A percentile compares a stretch with the other conserved stretches of the same genome.
phyloP scores from a whole-genome alignment of 2,113 vertebrate species.

The Gnathonemus longibarbis region DNA sequence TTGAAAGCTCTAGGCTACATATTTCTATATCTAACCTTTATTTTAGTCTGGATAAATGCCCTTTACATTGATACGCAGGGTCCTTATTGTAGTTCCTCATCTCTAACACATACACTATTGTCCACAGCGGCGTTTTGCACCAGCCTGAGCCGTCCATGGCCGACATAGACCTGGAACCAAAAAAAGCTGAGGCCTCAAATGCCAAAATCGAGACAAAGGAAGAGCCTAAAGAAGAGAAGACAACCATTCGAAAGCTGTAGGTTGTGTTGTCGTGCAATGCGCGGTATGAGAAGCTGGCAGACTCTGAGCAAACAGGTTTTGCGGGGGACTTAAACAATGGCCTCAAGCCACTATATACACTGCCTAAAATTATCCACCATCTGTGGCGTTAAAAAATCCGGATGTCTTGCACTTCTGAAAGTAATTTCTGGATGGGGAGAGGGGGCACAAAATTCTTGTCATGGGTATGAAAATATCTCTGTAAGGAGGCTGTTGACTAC shows the following conservation, averaged over 20 bases:
- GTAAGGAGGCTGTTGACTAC: not conserved
- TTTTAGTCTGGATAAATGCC: not conserved
- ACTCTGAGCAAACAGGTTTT: not conserved
- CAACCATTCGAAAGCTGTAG: constrained; percentile 76
- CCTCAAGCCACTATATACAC: not conserved
- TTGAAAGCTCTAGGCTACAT: not conserved
- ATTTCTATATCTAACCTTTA: not conserved
- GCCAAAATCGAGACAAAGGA: constrained; percentile 28
- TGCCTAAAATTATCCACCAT: not conserved
- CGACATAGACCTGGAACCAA: constrained; percentile 44
- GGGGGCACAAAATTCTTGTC: not conserved
- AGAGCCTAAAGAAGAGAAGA: constrained; percentile 58
- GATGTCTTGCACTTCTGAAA: not conserved
- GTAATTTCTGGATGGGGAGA: not conserved
- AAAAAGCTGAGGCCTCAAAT: constrained; percentile 25
- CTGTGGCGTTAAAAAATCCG: not conserved
- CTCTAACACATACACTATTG: not conserved
- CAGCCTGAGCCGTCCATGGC: constrained; percentile 55
- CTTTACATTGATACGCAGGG: not conserved
- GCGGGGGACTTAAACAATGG: not conserved
- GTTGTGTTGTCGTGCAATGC: constrained; percentile 37
- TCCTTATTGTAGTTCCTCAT: not conserved
- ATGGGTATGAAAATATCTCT: not conserved
- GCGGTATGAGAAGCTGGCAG: not conserved
- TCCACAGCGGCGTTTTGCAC: constrained; percentile 70